These are phyloP conservation scores for Clarias pachynema DNA, from an alignment of 2,797 vertebrate genomes.

Conservation along the genomic window DNA sequence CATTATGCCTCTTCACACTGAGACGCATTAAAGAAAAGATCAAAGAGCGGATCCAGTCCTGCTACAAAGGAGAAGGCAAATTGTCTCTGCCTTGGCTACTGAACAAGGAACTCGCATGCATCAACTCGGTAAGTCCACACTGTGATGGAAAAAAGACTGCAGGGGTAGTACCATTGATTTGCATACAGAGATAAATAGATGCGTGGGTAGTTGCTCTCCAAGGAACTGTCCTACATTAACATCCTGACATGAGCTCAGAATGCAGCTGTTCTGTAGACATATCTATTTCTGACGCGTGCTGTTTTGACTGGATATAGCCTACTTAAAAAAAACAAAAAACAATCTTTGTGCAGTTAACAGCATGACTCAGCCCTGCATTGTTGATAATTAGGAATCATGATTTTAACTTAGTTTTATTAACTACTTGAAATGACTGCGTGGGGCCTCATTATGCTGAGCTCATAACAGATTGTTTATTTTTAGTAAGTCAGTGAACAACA, in stretches of 20 bases:
- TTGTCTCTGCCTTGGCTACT: conserved; percentile 97
- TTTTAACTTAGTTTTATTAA: conserved; percentile 30
- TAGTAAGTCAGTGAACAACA: neutral
- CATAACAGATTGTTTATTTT: neutral
- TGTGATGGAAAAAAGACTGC: conserved; percentile 32
- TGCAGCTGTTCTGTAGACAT: conserved; percentile 21
- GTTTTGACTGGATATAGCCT: conserved; percentile 18
- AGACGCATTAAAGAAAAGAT: conserved; percentile 96
- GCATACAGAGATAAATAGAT: conserved; percentile 40
- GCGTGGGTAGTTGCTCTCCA: conserved; percentile 38
- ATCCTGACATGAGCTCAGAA: conserved; percentile 28
- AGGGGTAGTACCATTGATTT: conserved; percentile 43
- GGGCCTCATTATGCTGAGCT: neutral
- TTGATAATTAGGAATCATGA: conserved; percentile 13
- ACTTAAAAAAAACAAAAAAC: neutral
- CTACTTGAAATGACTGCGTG: neutral
- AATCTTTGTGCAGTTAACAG: neutral
- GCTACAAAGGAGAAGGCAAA: conserved; percentile 94
- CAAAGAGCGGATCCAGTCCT: conserved; percentile 97
- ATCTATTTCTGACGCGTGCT: conserved; percentile 26
- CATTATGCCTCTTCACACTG: conserved; percentile 94
- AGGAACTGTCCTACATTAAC: conserved; percentile 44
- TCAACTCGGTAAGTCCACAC: conserved; percentile 89
- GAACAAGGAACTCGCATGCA: conserved; percentile 97
- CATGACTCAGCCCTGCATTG: conserved; percentile 20